Evolutionary conservation across 2,888 invertebrate genomes (phyloP).

Genomic region (Nasonia oneida): DNA sequence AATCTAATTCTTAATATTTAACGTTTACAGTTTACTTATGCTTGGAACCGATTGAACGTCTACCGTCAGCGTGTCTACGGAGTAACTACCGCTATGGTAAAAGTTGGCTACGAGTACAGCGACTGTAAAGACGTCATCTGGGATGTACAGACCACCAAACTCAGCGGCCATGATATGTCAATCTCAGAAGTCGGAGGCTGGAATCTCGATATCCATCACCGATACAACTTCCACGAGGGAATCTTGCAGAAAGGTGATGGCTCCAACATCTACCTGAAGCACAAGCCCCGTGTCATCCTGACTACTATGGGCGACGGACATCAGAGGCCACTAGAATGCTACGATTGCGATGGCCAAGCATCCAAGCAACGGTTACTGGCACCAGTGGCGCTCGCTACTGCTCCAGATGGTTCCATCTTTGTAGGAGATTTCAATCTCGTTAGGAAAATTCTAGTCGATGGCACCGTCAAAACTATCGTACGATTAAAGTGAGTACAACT

Average conservation of each 20-base stretch:
- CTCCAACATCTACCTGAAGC: conserved; percentile 95
- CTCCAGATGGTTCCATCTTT: conserved; percentile 95
- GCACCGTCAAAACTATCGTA: conserved; percentile 89
- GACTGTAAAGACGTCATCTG: conserved; percentile 96
- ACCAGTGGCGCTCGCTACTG: conserved; percentile 94
- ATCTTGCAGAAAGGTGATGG: conserved; percentile 99
- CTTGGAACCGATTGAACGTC: conserved; percentile 98
- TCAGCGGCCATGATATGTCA: conserved; percentile 97
- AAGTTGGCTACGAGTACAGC: conserved; percentile 97
- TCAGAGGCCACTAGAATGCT: conserved; percentile 92
- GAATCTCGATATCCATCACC: conserved; percentile 98
- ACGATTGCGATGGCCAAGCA: conserved; percentile 90
- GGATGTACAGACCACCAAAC: conserved; percentile 96
- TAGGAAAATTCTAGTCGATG: conserved; percentile 91
- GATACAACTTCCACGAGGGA: conserved; percentile 98
- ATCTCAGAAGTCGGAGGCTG: conserved; percentile 98
- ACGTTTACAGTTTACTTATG: conserved; percentile 88
- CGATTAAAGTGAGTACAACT: conserved; percentile 86
- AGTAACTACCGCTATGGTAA: conserved; percentile 95
- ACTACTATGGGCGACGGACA: conserved; percentile 96
- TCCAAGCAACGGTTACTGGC: conserved; percentile 91
- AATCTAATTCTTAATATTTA: neutral
- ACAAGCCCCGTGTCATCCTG: conserved; percentile 93
- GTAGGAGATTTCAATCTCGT: conserved; percentile 98
- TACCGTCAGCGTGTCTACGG: conserved; percentile 98